Base-by-base conservation (phyloP, 2,888 invertebrate species). In the Bimastos eiseni region DNA sequence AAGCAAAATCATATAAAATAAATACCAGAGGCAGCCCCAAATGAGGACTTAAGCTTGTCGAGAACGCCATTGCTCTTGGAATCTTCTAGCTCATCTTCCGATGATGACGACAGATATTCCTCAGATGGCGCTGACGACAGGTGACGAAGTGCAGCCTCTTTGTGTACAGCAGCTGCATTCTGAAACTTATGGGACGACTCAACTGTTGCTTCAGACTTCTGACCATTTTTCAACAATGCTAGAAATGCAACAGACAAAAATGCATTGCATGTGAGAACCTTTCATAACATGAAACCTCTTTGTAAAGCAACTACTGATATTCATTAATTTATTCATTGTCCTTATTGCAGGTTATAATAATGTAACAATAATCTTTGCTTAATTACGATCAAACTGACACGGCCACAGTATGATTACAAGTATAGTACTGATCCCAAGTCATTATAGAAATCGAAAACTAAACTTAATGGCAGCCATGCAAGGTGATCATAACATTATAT, bases 71-170 rank as follows among this genome's bases (percentile, higher is more conserved):
- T 86, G 37, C 90, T 93, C 92, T 83, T 88, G 88, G 93, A 93
- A 89, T 93, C 94, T 91, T 94, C 93, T 49, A 94, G 93, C 49
- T 93, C 94, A 88, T 94, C 94, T 88, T 94, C 94, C 83, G 93
- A 93, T 8, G 93, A 91, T 55, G 92, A 92, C 6, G 92, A 92
- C 36, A 92, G 91, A 15, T 92, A 92, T 41, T 92, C 93, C 84
- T 92, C 92, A 49, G 92, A 92, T 11, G 91, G 91, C 15, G 92
- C n/a, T 6, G 70, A 91, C 55, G 92, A 90, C 37, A 94, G 92
- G 89, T 94, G 93, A 36, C 93, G 93, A 91, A 93, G 92, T 90
- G 93, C 94, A 15, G 94, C 93, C 91, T 94, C 93, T 91, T 94
- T 93, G 90, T 94, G 93, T 89, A 93, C 93, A 19, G 90, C 92